Conservation (phyloP, 1,140 invertebrate genomes). For the Micrasema longulum region DNA sequence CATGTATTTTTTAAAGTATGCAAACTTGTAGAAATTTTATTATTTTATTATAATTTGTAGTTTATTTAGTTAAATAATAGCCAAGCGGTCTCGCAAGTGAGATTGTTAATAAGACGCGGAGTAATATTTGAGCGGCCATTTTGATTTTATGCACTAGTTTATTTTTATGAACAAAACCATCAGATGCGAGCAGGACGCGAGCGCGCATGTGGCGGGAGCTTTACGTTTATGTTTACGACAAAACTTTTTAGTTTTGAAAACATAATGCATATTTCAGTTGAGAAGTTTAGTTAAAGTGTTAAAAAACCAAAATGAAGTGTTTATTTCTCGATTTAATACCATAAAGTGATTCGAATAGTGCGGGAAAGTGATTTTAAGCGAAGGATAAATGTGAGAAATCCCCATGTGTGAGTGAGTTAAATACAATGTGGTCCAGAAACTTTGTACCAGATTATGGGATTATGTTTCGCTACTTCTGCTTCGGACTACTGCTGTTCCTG, state of each 20-base stretch:
- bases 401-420: conserved; percentile 45
- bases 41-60: neutral
- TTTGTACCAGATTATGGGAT: conserved; percentile 50
- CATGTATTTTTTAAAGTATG: conserved; percentile 4
- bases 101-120: conserved; percentile 49
- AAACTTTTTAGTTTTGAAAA: conserved; percentile 40
- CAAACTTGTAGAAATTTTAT: conserved; percentile 16
- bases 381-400: conserved; percentile 43
- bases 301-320: conserved; percentile 47
- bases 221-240: conserved; percentile 24
- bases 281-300: conserved; percentile 47
- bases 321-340: conserved; percentile 39
- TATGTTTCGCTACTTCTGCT: conserved; percentile 36
- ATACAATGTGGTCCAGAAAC: conserved; percentile 47
- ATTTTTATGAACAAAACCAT: conserved; percentile 50
- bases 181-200: conserved; percentile 42
- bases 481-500: conserved; percentile 41
- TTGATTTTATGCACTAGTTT: conserved; percentile 52
- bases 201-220: conserved; percentile 40
- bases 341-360: conserved; percentile 37
- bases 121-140: conserved; percentile 52
- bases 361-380: conserved; percentile 39
- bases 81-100: neutral
- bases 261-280: conserved; percentile 40
- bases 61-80: neutral